phyloP scores from a whole-genome alignment of 2,797 vertebrate species.

The Trachops cirrhosus region DNA sequence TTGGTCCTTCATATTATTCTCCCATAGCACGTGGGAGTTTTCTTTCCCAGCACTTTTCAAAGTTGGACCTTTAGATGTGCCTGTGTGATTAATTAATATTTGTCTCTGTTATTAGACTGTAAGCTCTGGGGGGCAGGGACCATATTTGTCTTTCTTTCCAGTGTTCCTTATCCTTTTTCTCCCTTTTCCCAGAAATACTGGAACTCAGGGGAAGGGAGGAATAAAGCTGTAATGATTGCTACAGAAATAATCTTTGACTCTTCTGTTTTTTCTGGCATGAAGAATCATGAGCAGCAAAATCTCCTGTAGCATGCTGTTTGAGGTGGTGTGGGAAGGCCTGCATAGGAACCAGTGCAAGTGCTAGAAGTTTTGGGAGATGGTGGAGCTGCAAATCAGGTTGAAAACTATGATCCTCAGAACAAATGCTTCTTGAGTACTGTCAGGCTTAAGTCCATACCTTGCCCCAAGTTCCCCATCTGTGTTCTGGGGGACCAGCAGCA shows the following conservation, averaged over 20 bases:
- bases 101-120: neutral
- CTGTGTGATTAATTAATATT: neutral
- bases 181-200: neutral
- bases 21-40: neutral
- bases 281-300: conserved; percentile 89
- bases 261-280: neutral
- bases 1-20: neutral
- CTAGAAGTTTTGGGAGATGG: conserved; percentile 94
- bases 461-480: conserved; percentile 96
- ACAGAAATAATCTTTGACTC: neutral
- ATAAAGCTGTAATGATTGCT: neutral
- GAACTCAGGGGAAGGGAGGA: neutral
- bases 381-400: conserved; percentile 98
- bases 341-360: conserved; percentile 88
- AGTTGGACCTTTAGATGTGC: neutral
- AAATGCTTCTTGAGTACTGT: conserved; percentile 99
- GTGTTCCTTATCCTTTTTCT: neutral
- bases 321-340: conserved; percentile 94
- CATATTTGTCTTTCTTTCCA: conserved; percentile 18
- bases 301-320: conserved; percentile 94
- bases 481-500: conserved; percentile 97
- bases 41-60: conserved; percentile 13
- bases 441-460: conserved; percentile 94
- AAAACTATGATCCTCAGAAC: conserved; percentile 99
- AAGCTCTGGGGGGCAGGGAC: neutral